phyloP scores from a whole-genome alignment of 2,113 vertebrate species.

The Alaudala cheleensis region DNA sequence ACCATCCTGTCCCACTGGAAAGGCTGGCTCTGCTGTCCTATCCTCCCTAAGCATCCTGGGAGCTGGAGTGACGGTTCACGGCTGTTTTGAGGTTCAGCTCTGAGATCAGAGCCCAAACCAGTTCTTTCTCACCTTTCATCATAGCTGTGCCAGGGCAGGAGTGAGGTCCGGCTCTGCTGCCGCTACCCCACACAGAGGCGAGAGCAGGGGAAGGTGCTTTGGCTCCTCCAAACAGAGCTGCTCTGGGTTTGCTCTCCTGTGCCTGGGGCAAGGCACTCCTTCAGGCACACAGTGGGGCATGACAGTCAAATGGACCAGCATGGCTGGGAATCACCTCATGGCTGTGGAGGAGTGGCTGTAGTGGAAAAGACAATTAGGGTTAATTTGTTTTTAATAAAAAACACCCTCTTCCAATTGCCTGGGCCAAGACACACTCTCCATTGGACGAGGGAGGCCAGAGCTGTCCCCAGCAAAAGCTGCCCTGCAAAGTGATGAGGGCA shows the following conservation, averaged over 20 bases:
- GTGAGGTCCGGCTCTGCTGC: not conserved
- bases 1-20: constrained; percentile 66
- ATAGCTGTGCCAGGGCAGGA: not conserved
- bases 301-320: not conserved
- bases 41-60: constrained; percentile 50
- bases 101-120: constrained; percentile 66
- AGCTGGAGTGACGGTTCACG: not conserved
- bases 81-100: constrained; percentile 59
- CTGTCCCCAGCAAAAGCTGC: not conserved
- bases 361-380: constrained; percentile 20
- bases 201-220: not conserved
- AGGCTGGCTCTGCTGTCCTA: constrained; percentile 65
- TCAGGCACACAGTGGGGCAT: not conserved
- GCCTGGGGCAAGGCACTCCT: not conserved
- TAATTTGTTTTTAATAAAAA: constrained; percentile 61
- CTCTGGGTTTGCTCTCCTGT: not conserved
- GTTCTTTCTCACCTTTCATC: constrained; percentile 60
- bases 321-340: not conserved
- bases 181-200: accelerated
- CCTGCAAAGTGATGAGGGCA: not conserved
- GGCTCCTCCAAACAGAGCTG: not conserved
- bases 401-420: constrained; percentile 13
- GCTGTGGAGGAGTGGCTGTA: not conserved
- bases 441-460: not conserved
- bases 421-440: not conserved